Conservation (phyloP, 2,888 invertebrate genomes). For the Drosophila meridiana region DNA sequence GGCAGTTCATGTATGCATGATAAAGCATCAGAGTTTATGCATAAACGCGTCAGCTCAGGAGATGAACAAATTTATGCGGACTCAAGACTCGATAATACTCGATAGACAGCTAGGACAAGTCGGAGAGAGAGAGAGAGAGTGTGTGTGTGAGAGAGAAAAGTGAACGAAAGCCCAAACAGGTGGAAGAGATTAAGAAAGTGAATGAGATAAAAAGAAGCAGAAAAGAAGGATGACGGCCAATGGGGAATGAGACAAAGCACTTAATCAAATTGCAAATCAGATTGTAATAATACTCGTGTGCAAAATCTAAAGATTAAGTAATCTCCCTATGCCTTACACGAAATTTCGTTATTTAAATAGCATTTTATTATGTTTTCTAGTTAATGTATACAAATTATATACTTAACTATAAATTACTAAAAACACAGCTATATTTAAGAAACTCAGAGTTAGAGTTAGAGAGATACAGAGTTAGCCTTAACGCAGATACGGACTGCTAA, state of each 20-base stretch:
- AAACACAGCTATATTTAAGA: no score
- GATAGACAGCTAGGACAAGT: background rate
- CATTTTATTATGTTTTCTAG: no score
- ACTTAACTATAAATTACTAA: no score
- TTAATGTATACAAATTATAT: no score
- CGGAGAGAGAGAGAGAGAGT: background rate
- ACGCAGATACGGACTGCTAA: no score
- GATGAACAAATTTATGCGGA: slow-evolving; percentile 38
- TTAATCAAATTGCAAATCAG: background rate
- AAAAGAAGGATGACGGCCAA: background rate
- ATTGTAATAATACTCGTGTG: background rate
- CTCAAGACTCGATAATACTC: background rate
- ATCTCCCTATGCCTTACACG: no score
- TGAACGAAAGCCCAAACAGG: background rate
- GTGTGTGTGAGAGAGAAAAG: no score
- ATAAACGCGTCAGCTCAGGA: slow-evolving; percentile 24
- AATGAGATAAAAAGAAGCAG: background rate
- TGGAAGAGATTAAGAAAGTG: slow-evolving; percentile 1
- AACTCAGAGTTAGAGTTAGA: no score
- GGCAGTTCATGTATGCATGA: slow-evolving; percentile 47
- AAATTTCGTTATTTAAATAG: no score
- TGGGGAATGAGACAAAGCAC: background rate
- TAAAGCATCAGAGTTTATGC: slow-evolving; percentile 39
- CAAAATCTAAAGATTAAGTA: no score
- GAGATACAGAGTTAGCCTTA: no score